phyloP scores from a whole-genome alignment of 2,888 invertebrate species.

The Eilema sororculum region DNA sequence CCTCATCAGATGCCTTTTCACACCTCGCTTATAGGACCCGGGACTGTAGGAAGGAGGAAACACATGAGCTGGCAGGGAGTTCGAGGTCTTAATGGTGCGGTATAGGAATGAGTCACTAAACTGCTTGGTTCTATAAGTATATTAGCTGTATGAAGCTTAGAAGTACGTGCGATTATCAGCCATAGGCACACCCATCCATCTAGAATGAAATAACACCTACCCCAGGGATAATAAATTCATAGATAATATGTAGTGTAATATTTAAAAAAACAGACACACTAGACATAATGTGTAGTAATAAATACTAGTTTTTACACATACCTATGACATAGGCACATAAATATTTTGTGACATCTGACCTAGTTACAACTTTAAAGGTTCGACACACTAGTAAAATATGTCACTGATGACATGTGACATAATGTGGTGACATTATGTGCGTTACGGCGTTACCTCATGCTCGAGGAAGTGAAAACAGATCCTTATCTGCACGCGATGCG shows the following conservation, averaged over 20 bases:
- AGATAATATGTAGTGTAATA: too few species aligned
- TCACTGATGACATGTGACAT: constrained; percentile 41
- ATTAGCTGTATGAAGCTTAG: not conserved
- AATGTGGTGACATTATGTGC: constrained; percentile 36
- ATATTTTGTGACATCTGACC: not conserved
- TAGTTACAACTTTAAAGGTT: constrained; percentile 30
- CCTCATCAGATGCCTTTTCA: too few species aligned
- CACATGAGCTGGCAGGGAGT: too few species aligned
- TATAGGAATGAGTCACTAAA: too few species aligned
- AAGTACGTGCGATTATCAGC: not conserved
- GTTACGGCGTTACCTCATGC: constrained; percentile 27
- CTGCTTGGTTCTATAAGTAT: too few species aligned
- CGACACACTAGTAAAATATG: constrained; percentile 44
- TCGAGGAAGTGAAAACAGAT: constrained; percentile 55
- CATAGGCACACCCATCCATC: not conserved
- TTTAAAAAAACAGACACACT: too few species aligned
- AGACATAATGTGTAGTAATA: too few species aligned
- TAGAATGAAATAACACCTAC: not conserved
- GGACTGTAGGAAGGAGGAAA: too few species aligned
- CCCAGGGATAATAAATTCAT: not conserved
- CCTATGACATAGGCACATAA: not conserved
- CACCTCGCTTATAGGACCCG: too few species aligned
- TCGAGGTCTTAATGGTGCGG: too few species aligned
- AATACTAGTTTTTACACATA: too few species aligned
- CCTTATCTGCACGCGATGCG: constrained; percentile 58